phyloP scores from a whole-genome alignment of 2,113 vertebrate genomes.

The Phoxinus phoxinus region DNA sequence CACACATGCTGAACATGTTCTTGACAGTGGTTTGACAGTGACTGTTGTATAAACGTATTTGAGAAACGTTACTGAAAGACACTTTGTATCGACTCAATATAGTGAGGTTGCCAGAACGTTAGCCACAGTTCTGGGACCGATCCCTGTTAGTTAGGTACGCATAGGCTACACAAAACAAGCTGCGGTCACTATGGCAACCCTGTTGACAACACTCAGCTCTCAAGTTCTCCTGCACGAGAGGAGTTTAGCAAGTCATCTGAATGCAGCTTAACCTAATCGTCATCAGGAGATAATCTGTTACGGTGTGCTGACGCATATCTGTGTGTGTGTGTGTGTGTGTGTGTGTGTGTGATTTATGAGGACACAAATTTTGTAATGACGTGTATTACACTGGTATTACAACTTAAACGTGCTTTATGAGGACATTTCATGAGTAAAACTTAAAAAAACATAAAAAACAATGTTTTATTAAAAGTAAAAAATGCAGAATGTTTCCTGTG shows the following conservation, averaged over 20 bases:
- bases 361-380: no score
- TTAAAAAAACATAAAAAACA: no score
- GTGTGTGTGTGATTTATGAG: neutral
- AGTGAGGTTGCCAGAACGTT: neutral
- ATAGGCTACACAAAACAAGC: neutral
- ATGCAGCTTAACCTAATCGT: slow-evolving; percentile 22
- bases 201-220: neutral
- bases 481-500: no score
- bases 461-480: no score
- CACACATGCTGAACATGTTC: neutral
- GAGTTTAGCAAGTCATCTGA: neutral
- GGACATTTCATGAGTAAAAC: no score
- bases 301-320: neutral
- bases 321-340: neutral
- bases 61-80: no score
- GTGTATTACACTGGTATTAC: no score
- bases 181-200: neutral
- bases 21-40: neutral
- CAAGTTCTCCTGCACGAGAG: neutral
- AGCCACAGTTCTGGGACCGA: neutral
- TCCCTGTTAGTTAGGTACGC: neutral
- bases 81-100: no score
- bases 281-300: neutral
- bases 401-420: no score
- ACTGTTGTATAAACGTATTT: no score